A percentile compares a stretch with the other conserved stretches of the same genome.
These are phyloP conservation scores for Glyptemys insculpta DNA, from an alignment of 2,797 vertebrate genomes.

Conservation along the genomic window DNA sequence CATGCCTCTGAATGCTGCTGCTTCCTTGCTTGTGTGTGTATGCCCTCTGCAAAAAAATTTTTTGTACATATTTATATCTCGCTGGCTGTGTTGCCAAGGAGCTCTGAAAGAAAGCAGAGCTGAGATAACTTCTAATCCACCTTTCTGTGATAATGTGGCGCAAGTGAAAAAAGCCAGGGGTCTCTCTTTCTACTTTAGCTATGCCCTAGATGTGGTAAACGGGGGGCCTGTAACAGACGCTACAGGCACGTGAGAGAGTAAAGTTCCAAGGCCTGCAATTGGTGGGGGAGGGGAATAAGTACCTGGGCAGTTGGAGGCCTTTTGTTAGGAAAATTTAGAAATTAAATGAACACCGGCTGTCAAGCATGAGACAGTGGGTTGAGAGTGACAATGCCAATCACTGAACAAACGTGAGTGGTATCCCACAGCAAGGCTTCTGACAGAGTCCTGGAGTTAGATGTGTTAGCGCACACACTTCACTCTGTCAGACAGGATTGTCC, in stretches of 20 bases:
- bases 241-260: constrained; percentile 37
- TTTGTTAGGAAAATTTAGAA: background rate
- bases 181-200: constrained; percentile 75
- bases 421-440: background rate
- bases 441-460: background rate
- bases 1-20: constrained; percentile 41
- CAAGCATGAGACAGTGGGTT: background rate
- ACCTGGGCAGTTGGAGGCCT: background rate
- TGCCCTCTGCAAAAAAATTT: constrained; percentile 67
- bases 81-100: constrained; percentile 85
- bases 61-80: constrained; percentile 86
- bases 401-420: background rate
- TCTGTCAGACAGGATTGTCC: background rate
- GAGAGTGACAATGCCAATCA: background rate
- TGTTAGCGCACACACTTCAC: background rate
- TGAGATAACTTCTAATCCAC: constrained; percentile 90
- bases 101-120: constrained; percentile 88
- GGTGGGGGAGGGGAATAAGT: constrained; percentile 17
- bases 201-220: constrained; percentile 68
- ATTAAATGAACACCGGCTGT: background rate
- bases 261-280: background rate
- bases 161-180: constrained; percentile 88
- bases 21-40: constrained; percentile 40
- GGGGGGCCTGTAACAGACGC: constrained; percentile 63
- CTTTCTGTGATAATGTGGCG: constrained; percentile 89